These are phyloP conservation scores for Silvanus unidentatus DNA, from an alignment of 2,888 invertebrate species.

Conservation along the genomic window DNA sequence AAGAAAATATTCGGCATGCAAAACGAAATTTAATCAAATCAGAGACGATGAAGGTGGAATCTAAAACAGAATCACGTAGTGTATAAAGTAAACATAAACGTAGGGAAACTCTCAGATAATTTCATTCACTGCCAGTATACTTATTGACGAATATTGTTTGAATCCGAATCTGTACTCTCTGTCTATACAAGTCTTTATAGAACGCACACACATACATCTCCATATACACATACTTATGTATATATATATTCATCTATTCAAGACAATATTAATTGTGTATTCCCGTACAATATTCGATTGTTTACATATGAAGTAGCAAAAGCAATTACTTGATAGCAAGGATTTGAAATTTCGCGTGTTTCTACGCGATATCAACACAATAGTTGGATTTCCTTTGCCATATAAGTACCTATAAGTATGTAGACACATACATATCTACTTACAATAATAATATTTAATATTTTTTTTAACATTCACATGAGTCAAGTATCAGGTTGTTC, in stretches of 20 bases:
- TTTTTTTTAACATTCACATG: too few species aligned
- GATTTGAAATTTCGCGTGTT: constrained; percentile 19
- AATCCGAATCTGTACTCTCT: constrained; percentile 9
- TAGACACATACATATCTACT: too few species aligned
- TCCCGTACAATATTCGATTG: constrained; percentile 27
- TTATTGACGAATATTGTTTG: constrained; percentile 24
- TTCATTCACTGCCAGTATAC: constrained; percentile 5
- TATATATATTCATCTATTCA: constrained; percentile 18
- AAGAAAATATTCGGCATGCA: too few species aligned
- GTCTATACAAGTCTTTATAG: constrained; percentile 3
- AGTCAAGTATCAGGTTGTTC: too few species aligned
- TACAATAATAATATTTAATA: too few species aligned
- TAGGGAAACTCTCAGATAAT: too few species aligned
- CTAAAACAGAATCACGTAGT: too few species aligned
- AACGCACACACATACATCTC: constrained; percentile 12
- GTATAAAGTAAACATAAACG: too few species aligned
- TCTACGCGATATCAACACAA: constrained; percentile 23
- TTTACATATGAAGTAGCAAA: constrained; percentile 31
- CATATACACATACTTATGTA: constrained; percentile 3
- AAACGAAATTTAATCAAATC: too few species aligned
- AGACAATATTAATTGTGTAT: constrained; percentile 31
- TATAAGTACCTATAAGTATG: too few species aligned
- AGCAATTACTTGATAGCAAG: constrained; percentile 32
- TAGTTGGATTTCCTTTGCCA: constrained; percentile 10
- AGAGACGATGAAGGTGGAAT: too few species aligned